These are phyloP conservation scores for Pogonomyrmex californicus DNA, from an alignment of 1,140 invertebrate genomes.

Conservation along the genomic window DNA sequence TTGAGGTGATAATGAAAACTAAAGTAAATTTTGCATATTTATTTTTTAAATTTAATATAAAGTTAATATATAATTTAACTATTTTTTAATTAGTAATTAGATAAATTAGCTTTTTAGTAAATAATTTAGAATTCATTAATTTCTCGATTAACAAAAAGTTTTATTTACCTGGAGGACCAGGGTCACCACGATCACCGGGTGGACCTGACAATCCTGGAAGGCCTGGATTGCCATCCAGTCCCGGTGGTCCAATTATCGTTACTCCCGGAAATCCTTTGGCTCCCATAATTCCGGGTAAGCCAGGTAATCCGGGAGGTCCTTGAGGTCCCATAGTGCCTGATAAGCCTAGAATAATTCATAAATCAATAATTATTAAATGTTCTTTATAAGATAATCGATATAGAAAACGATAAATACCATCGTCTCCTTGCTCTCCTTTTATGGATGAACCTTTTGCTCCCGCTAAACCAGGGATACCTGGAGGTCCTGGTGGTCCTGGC, in stretches of 20 bases:
- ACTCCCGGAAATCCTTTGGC: conserved; percentile 90
- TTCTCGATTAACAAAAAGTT: conserved; percentile 13
- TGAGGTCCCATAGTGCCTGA: conserved; percentile 88
- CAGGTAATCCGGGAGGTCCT: conserved; percentile 88
- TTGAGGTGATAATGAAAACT: conserved; percentile 3
- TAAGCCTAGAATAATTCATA: conserved; percentile 77
- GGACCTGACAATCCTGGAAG: conserved; percentile 87
- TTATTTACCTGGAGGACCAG: conserved; percentile 87
- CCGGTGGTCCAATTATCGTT: conserved; percentile 89
- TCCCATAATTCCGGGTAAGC: conserved; percentile 88
- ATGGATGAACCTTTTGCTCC: conserved; percentile 87
- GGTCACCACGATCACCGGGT: conserved; percentile 90
- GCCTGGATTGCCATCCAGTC: conserved; percentile 89
- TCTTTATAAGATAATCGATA: not conserved
- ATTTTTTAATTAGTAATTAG: no score
- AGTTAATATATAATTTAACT: not conserved
- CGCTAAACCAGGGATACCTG: conserved; percentile 86
- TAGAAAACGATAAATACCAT: conserved; percentile 85
- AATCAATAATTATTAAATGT: not conserved
- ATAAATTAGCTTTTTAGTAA: no score
- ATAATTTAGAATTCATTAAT: not conserved
- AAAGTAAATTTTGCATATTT: not conserved
- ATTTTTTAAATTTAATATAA: conserved; percentile 39
- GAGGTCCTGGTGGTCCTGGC: conserved; percentile 86
- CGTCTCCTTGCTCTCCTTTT: conserved; percentile 91